Conservation (phyloP, 2,113 vertebrate genomes). For the Morone saxatilis region DNA sequence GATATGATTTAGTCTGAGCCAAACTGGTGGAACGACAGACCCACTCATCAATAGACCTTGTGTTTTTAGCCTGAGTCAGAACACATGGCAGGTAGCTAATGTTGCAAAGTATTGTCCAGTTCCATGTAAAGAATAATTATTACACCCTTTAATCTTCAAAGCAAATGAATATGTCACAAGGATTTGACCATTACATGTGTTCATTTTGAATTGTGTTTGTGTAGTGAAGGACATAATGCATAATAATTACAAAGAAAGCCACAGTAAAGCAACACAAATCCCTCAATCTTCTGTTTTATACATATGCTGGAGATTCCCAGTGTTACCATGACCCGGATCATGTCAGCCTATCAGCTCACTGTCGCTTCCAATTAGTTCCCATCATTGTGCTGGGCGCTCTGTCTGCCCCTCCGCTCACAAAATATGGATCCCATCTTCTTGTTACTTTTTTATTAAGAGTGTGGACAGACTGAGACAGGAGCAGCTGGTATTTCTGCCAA, state of each 20-base stretch:
- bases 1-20: neutral
- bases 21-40: too few relatives aligned
- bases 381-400: conserved; percentile 42
- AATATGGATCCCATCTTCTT: conserved; percentile 54
- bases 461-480: conserved; percentile 32
- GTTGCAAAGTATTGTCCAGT: neutral
- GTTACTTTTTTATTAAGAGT: conserved; percentile 34
- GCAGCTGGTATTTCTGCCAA: conserved; percentile 29
- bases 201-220: too few relatives aligned
- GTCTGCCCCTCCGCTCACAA: conserved; percentile 33
- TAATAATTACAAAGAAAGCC: neutral
- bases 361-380: conserved; percentile 75
- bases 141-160: neutral
- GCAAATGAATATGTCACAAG: neutral
- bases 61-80: too few relatives aligned
- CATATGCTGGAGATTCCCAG: conserved; percentile 21
- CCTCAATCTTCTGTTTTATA: neutral
- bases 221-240: too few relatives aligned
- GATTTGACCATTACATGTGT: neutral
- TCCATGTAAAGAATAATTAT: neutral
- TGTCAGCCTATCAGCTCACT: conserved; percentile 57
- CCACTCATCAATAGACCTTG: too few relatives aligned
- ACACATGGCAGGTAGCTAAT: neutral
- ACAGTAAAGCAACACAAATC: neutral
- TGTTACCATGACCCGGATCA: conserved; percentile 45